These are phyloP conservation scores for Chalcosyrphus nemorum DNA, from an alignment of 2,888 invertebrate genomes.

Conservation along the genomic window DNA sequence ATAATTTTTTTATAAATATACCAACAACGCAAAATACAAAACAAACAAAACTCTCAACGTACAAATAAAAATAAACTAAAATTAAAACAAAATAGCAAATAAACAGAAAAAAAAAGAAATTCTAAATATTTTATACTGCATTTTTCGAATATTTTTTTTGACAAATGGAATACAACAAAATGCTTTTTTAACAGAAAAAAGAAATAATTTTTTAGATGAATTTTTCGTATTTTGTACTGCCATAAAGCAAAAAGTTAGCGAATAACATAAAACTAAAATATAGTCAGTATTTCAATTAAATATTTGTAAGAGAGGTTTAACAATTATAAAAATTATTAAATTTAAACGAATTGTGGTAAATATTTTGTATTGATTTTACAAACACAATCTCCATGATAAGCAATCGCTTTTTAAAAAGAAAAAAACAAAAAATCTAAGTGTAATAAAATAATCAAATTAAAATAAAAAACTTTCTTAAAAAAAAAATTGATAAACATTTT, in stretches of 20 bases:
- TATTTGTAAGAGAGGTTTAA: conserved; percentile 51
- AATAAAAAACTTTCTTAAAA: conserved; percentile 23
- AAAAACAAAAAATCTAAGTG: conserved; percentile 30
- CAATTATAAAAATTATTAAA: conserved; percentile 21
- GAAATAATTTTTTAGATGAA: conserved; percentile 52
- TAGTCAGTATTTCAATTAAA: conserved; percentile 63
- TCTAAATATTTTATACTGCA: conserved; percentile 56
- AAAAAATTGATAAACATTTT: conserved; percentile 16
- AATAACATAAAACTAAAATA: conserved; percentile 37
- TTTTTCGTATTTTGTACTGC: conserved; percentile 66
- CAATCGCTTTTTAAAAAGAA: conserved; percentile 42
- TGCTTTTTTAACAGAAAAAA: conserved; percentile 38
- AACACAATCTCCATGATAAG: conserved; percentile 31
- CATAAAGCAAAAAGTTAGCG: conserved; percentile 48
- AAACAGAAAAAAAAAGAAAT: conserved; percentile 31
- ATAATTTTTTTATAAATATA: conserved; percentile 23
- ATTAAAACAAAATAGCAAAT: conserved; percentile 26
- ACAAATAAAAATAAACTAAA: conserved; percentile 71
- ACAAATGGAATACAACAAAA: conserved; percentile 32
- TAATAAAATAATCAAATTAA: conserved; percentile 54
- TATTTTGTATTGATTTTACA: conserved; percentile 65
- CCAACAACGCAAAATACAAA: conserved; percentile 50
- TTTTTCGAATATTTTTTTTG: conserved; percentile 65
- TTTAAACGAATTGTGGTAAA: conserved; percentile 26
- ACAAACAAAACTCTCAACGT: conserved; percentile 64